Conservation (phyloP, 2,888 invertebrate species). For the Euproctis similis region DNA sequence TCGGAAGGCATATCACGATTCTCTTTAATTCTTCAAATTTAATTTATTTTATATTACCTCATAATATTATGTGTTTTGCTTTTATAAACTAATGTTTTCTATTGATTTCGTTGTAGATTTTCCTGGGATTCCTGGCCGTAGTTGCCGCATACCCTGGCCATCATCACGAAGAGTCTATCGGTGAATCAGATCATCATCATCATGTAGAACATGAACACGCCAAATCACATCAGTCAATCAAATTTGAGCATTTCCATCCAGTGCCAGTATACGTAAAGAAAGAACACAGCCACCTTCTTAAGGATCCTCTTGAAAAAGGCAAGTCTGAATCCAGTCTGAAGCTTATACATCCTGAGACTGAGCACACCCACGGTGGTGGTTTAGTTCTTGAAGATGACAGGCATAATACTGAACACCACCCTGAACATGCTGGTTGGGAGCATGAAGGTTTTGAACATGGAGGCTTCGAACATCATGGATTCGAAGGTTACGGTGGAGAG, state of each 20-base stretch:
- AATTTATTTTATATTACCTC: neutral
- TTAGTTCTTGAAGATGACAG: constrained; percentile 77
- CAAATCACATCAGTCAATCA: constrained; percentile 81
- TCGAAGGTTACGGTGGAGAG: constrained; percentile 46
- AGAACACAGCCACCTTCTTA: constrained; percentile 78
- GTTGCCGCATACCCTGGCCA: constrained; percentile 64
- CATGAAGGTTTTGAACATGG: constrained; percentile 35
- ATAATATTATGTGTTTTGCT: constrained; percentile 5
- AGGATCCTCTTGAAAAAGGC: constrained; percentile 79
- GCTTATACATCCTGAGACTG: constrained; percentile 76
- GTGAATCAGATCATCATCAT: constrained; percentile 74
- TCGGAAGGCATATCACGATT: too few species aligned
- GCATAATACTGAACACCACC: constrained; percentile 54
- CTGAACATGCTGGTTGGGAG: constrained; percentile 32
- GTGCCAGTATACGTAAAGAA: constrained; percentile 82
- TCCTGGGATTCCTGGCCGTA: constrained; percentile 65
- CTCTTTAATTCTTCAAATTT: too few species aligned
- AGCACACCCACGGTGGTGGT: constrained; percentile 76
- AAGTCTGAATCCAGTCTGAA: constrained; percentile 77
- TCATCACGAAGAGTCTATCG: constrained; percentile 53
- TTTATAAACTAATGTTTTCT: neutral
- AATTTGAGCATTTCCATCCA: constrained; percentile 81
- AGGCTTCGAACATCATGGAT: constrained; percentile 27
- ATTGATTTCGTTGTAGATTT: constrained; percentile 42
- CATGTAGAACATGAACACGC: constrained; percentile 79